Evolutionary conservation across 1,140 invertebrate genomes (phyloP).

Genomic region (Orius laevigatus): DNA sequence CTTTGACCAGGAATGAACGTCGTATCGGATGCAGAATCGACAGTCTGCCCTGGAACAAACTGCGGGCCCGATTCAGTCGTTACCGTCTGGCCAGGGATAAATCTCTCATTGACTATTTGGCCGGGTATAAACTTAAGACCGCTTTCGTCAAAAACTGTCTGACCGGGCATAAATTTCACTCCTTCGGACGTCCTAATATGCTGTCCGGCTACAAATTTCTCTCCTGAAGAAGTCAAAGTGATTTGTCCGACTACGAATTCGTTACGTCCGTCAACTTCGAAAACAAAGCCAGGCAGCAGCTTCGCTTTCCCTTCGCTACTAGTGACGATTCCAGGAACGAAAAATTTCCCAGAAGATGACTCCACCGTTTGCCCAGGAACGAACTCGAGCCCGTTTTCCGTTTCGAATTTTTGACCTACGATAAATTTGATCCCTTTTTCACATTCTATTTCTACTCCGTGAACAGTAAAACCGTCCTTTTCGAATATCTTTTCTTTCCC

Average conservation of each 20-base stretch:
- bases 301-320: slow-evolving; percentile 41
- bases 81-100: slow-evolving; percentile 34
- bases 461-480: slow-evolving; percentile 33
- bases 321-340: slow-evolving; percentile 57
- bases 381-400: slow-evolving; percentile 32
- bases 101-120: slow-evolving; percentile 34
- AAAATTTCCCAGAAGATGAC: slow-evolving; percentile 44
- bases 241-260: slow-evolving; percentile 51
- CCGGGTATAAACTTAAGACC: slow-evolving; percentile 51
- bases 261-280: slow-evolving; percentile 40
- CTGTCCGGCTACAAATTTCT: slow-evolving; percentile 50
- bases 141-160: slow-evolving; percentile 46
- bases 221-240: slow-evolving; percentile 41
- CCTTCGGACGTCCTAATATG: slow-evolving; percentile 12
- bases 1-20: slow-evolving; percentile 42
- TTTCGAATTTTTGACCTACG: slow-evolving; percentile 35
- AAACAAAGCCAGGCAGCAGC: slow-evolving; percentile 50
- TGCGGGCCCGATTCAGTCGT: slow-evolving; percentile 24
- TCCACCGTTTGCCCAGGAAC: slow-evolving; percentile 55
- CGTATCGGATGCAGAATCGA: slow-evolving; percentile 36
- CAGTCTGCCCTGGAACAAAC: slow-evolving; percentile 46
- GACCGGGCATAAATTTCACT: slow-evolving; percentile 49
- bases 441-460: slow-evolving; percentile 45
- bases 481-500: slow-evolving; percentile 34
- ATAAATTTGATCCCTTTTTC: slow-evolving; percentile 48